Evolutionary conservation across 1,140 invertebrate species (phyloP).

Genomic region (Heliothis virescens): DNA sequence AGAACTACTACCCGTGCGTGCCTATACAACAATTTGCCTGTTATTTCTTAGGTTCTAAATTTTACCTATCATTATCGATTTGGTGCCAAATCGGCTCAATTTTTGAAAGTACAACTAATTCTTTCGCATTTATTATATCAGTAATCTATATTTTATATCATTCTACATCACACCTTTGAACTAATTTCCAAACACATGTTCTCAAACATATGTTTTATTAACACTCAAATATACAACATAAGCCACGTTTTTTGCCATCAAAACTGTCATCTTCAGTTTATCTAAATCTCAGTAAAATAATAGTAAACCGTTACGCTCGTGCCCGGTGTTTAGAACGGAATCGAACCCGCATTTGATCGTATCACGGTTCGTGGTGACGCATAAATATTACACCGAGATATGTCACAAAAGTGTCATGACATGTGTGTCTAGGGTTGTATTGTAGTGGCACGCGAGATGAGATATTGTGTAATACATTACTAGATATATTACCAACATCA

Average conservation of each 20-base stretch:
- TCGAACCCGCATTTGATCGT: constrained; percentile 80
- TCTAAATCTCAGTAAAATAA: constrained; percentile 37
- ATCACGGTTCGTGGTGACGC: constrained; percentile 76
- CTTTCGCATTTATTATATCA: too few relatives aligned
- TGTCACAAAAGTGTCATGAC: constrained; percentile 46
- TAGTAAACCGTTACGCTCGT: constrained; percentile 64
- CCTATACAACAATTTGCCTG: too few relatives aligned
- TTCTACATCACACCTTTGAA: too few relatives aligned
- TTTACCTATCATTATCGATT: too few relatives aligned
- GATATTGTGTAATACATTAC: background rate
- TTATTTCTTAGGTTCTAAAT: too few relatives aligned
- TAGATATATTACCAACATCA: too few relatives aligned
- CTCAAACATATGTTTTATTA: background rate
- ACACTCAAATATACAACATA: background rate
- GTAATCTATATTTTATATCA: too few relatives aligned
- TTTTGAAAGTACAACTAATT: too few relatives aligned
- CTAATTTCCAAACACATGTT: background rate
- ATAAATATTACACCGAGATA: constrained; percentile 58
- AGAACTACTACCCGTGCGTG: too few relatives aligned
- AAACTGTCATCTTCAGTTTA: constrained; percentile 22
- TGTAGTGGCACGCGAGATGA: constrained; percentile 55
- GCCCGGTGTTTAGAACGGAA: constrained; percentile 60
- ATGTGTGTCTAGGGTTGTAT: constrained; percentile 57
- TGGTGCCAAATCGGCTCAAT: too few relatives aligned
- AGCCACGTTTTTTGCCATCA: constrained; percentile 9